Base-by-base conservation (phyloP, 2,797 vertebrate species). In the Luscinia megarhynchos region DNA sequence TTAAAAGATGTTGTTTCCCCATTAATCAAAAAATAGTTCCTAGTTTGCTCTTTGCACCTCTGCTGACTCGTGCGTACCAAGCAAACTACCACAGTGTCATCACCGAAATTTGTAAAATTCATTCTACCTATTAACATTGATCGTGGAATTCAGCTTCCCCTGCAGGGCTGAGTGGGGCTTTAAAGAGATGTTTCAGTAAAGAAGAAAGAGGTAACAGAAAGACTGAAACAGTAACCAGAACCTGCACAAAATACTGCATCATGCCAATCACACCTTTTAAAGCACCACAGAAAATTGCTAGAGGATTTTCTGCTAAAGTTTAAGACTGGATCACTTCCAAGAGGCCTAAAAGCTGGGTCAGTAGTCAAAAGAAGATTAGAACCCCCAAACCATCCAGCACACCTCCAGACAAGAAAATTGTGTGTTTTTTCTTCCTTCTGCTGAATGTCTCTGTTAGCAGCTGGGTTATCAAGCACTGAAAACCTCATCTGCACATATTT, bases 21-120 rank as follows among this genome's bases (percentile, higher is more conserved):
- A 73, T 90, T 51, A 95, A 84, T 84, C 87, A 93, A 89, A 89
- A 72, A 41, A 22, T 22, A 78, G 13, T 51, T 83, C 48, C 36
- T 66, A 6, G 13, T 63, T 91, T 72, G 58, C 14, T 75, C 22
- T 84, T 87, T 91, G 87, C 70, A 67, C 26, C 64, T 74, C 51
- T 11, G 9, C 74, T 63, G 57, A 43, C 38, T 41, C 15, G 40
- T 32, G 10, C 0, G 0, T 64, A 82, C 29, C 54, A 53, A 51
- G 38, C 24, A 82, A 91, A 76, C 12, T 26, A 73, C 50, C 61
- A n/a, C 36, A 59, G 27, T 11, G 36, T 34, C 67, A 67, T 43
- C 34, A 15, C 21, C 0, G 0, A 67, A 15, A 87, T 76, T 9
- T 63, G 66, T 34, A 75, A 87, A 95, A 90, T 69, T 82, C 81